These are phyloP conservation scores for Gracilinanus agilis DNA, from an alignment of 2,113 vertebrate genomes.

Conservation along the genomic window DNA sequence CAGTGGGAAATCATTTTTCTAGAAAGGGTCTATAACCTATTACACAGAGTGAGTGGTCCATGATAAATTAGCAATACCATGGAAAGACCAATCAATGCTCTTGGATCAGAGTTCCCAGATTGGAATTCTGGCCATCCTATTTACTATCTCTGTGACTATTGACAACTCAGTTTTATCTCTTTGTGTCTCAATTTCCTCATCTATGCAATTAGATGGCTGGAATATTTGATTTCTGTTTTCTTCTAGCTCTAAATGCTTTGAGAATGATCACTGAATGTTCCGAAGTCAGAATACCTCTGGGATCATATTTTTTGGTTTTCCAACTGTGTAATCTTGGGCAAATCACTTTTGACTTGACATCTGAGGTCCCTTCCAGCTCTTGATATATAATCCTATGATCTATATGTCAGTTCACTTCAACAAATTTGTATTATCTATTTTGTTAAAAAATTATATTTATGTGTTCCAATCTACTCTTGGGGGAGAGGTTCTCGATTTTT, in stretches of 20 bases:
- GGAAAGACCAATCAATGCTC: background rate
- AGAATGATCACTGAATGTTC: background rate
- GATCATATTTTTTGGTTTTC: background rate
- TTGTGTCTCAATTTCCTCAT: background rate
- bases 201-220: background rate
- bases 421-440: background rate
- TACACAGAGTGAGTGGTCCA: background rate
- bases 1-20: background rate
- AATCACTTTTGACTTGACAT: background rate
- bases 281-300: background rate
- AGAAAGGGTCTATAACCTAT: background rate
- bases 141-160: background rate
- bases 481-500: background rate
- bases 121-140: background rate
- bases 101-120: background rate
- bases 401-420: background rate
- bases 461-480: background rate
- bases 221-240: background rate
- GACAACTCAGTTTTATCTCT: background rate
- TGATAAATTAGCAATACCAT: background rate
- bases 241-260: background rate
- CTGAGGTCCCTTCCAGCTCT: background rate
- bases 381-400: background rate
- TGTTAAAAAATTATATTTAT: background rate
- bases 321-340: background rate